These are phyloP conservation scores for Mirza zaza DNA, from an alignment of 2,113 vertebrate genomes.

Conservation along the genomic window DNA sequence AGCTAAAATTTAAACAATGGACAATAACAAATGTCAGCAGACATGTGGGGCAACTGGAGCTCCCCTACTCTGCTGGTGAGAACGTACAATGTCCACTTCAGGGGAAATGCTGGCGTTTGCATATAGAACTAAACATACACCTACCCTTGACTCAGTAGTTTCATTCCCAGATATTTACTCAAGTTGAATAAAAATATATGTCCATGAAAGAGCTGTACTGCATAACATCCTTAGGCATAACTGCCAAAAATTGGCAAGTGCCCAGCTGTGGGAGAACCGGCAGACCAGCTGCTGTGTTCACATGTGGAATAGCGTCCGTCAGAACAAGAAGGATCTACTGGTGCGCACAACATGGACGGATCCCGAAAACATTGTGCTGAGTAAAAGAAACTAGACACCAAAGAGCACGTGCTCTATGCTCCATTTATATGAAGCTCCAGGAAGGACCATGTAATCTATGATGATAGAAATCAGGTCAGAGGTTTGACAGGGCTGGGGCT, in stretches of 20 bases:
- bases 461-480: neutral
- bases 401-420: neutral
- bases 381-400: neutral
- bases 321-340: neutral
- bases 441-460: neutral
- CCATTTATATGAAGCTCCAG: neutral
- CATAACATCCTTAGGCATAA: neutral
- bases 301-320: neutral
- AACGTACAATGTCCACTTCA: neutral
- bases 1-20: neutral
- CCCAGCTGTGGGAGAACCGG: neutral
- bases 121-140: neutral
- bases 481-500: neutral
- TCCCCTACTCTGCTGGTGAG: too few relatives aligned
- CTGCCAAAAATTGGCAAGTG: neutral
- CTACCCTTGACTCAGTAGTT: neutral
- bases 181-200: neutral
- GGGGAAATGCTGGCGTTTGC: neutral
- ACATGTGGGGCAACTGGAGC: fast-evolving
- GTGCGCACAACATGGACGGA: too few relatives aligned
- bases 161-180: neutral
- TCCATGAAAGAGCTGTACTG: neutral
- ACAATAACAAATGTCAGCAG: neutral
- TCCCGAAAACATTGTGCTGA: neutral
- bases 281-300: neutral